Evolutionary conservation across 2,113 vertebrate species (phyloP).

Genomic region (Pavo muticus): DNA sequence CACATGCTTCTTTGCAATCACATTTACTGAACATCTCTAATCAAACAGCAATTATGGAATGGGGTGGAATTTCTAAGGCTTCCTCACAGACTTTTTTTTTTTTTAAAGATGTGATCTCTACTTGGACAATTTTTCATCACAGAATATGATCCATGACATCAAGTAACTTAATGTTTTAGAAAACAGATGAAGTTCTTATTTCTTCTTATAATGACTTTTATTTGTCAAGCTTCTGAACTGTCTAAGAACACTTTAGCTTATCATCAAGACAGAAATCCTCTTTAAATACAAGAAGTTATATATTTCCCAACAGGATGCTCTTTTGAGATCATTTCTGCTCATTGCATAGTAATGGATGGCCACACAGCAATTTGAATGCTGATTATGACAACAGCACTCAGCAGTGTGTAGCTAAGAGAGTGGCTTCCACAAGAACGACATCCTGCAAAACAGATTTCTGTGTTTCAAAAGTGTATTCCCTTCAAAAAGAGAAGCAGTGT

Average conservation of each 20-base stretch:
- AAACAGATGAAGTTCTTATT: neutral
- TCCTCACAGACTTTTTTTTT: neutral
- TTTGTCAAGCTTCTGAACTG: neutral
- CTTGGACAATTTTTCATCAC: neutral
- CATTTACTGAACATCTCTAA: neutral
- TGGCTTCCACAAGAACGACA: neutral
- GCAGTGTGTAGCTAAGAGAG: rapidly evolving
- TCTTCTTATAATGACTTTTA: neutral
- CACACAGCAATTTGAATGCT: neutral
- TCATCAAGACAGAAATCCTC: neutral
- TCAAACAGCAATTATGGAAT: neutral
- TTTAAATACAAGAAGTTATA: neutral
- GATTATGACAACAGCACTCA: neutral
- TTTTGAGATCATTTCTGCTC: neutral
- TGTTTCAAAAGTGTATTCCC: neutral
- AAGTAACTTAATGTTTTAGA: neutral
- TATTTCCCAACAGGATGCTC: neutral
- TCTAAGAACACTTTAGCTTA: neutral
- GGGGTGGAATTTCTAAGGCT: neutral
- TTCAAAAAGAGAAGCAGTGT: neutral
- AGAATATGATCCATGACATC: neutral
- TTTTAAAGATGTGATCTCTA: neutral
- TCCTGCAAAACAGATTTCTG: neutral
- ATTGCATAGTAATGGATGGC: neutral
- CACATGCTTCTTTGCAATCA: neutral